Base-by-base conservation (phyloP, 37 sponge, comb jelly and placozoan genomes). In the Ephydatia muelleri region DNA sequence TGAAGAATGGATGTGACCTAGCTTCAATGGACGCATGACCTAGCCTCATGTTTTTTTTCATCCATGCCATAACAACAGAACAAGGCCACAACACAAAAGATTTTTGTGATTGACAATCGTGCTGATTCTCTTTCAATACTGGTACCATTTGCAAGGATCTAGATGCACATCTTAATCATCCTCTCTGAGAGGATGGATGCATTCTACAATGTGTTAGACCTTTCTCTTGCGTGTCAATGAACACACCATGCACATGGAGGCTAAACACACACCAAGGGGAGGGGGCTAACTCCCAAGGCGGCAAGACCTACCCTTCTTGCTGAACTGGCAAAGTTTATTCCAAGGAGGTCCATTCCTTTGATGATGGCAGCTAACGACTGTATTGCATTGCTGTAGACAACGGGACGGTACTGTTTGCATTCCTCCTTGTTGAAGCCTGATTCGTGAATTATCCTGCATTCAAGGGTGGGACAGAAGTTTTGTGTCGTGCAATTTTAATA, bases 361-460 rank as follows among this genome's bases (percentile, higher is more conserved):
- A 97, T 89, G 30, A 97, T 90, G 31, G 95, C 93, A 22, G 89
- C 91, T 70, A 97, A 85, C 2, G 95, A 93, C 67, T 93, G 92
- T 3, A 97, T 88, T 4, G 95, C 95, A 86, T 97, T 97, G 87
- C 96, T 95, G 88, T 93, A 97, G 31, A 97, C 92, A 2, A 97
- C 91, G 0, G 95, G 95, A 31, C 89, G 77, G 70, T 85, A 92
- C 85, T 92, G 89, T 74, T 95, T 92, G 65, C 91, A 88, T 82
- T 97, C 98, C 9, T 97, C 95, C 27, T 92, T 57, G 1, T 87
- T 83, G 85, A 95, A 97, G 6, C 95, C 95, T 68, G 93, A 80
- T 67, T 89, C 89, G 47, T 95, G 94, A 70, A 97, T 95, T 26
- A 97, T 93, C 69, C 96, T 97, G 35, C 28, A 43, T 57, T 31